Evolutionary conservation across 2,888 invertebrate genomes (phyloP).

Genomic region (Metacarcinus magister): DNA sequence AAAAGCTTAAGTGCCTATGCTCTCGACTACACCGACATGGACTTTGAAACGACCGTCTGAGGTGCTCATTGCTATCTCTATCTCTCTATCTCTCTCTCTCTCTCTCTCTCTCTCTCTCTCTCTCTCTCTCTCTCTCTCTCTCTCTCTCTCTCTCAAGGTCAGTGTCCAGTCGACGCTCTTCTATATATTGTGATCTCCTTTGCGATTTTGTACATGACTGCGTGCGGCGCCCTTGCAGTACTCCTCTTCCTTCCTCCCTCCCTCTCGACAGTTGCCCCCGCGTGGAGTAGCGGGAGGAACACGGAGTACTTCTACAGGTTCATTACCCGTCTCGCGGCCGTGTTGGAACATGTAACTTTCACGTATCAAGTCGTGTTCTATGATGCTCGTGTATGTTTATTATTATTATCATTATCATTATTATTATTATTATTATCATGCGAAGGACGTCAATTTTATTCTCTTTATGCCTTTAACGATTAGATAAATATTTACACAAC

Average conservation of each 20-base stretch:
- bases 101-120: constrained; percentile 63
- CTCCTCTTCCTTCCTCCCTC: not conserved
- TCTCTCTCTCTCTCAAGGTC: constrained; percentile 49
- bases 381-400: not conserved
- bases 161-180: constrained; percentile 32
- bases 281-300: not conserved
- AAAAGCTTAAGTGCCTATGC: constrained; percentile 82
- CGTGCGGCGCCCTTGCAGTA: not conserved
- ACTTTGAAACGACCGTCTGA: constrained; percentile 96
- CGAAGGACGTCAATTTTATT: not conserved
- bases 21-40: constrained; percentile 94
- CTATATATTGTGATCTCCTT: constrained; percentile 40
- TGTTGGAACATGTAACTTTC: not conserved
- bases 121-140: constrained; percentile 67
- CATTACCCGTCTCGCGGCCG: not conserved
- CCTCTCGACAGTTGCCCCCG: not conserved
- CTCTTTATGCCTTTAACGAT: not conserved
- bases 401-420: not conserved
- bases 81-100: constrained; percentile 58
- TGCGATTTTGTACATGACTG: constrained; percentile 51
- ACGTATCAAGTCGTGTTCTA: not conserved
- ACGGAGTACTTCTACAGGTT: not conserved
- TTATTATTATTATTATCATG: not conserved
- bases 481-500: not conserved
- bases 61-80: constrained; percentile 23